A percentile compares a stretch with the other conserved stretches of the same genome.
Conservation (phyloP, 2,888 invertebrate species). For the Clostera curtula region DNA sequence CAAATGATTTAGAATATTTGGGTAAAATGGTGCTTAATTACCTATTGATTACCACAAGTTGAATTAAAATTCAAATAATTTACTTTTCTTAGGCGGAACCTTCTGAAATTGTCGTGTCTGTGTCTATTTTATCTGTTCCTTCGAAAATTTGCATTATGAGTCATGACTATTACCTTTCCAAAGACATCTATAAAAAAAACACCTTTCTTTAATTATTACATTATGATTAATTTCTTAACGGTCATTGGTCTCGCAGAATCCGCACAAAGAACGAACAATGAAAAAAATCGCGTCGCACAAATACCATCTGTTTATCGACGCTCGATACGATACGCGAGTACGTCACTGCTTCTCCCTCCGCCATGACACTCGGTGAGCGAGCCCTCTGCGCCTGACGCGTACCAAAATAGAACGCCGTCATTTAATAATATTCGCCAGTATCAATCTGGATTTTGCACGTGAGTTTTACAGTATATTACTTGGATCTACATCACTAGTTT, state of each 20-base stretch:
- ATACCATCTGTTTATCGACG: constrained; percentile 16
- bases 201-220: constrained; percentile 10
- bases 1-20: neutral
- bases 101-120: too few relatives aligned
- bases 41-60: too few relatives aligned
- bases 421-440: constrained; percentile 14
- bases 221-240: constrained; percentile 7
- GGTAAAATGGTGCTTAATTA: neutral
- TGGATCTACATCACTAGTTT: neutral
- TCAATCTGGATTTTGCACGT: constrained; percentile 11
- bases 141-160: too few relatives aligned
- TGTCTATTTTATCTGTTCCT: too few relatives aligned
- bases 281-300: constrained; percentile 11
- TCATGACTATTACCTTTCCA: too few relatives aligned
- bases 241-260: constrained; percentile 13
- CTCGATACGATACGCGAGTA: constrained; percentile 20
- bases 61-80: neutral
- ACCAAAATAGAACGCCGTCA: constrained; percentile 27
- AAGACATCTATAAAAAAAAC: too few relatives aligned
- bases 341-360: constrained; percentile 29
- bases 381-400: constrained; percentile 32
- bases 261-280: constrained; percentile 9
- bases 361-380: constrained; percentile 36
- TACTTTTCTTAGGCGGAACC: too few relatives aligned
- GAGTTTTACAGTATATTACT: constrained; percentile 8